Base-by-base conservation (phyloP, 2,797 vertebrate genomes). In the Eremophila alpestris region DNA sequence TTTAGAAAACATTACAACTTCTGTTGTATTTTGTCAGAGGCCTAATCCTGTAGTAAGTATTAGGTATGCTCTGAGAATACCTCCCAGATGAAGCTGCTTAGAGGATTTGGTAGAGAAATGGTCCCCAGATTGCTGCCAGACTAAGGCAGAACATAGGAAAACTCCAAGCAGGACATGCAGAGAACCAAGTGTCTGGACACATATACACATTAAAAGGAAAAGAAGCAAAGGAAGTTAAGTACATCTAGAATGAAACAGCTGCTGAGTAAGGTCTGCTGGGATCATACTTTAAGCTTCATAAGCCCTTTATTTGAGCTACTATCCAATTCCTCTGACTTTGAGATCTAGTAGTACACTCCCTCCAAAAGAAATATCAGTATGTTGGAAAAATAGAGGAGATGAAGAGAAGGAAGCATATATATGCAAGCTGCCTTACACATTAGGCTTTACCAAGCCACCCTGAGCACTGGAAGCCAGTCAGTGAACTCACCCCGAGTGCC, bases 91-190 rank as follows among this genome's bases (percentile, higher is more conserved):
- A 95, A 93, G 68, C 78, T 92, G 55, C 55, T 96, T 84, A 89
- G 70, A 79, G 63, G 81, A 96, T 96, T 87, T 84, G 45, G 48
- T 79, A 87, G 21, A 76, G 36, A 92, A 92, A 87, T 38, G 8
- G n/a, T 73, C 82, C 40, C 43, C 48, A 89, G 70, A 63, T 34
- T 1, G 2, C 40, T 79, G 56, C 48, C 64, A 74, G 52, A 59
- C 16, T 38, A 45, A 67, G 32, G 29, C 2, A 70, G 65, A 75
- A 56, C 26, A 77, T 1, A 67, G 9, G 23, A 63, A 83, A 81
- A 34, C 15, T 49, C 43, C 29, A 54, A 64, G 20, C 40, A 80
- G 27, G 63, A 48, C n/a, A 62, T 0, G 2, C 30, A 38, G 14
- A 85, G 23, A 81, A 36, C 1, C 32, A 43, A 32, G 29, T 16